A percentile compares a stretch with the other conserved stretches of the same genome.
These are phyloP conservation scores for Hemistola chrysoprasaria DNA, from an alignment of 2,888 invertebrate species.

Conservation along the genomic window DNA sequence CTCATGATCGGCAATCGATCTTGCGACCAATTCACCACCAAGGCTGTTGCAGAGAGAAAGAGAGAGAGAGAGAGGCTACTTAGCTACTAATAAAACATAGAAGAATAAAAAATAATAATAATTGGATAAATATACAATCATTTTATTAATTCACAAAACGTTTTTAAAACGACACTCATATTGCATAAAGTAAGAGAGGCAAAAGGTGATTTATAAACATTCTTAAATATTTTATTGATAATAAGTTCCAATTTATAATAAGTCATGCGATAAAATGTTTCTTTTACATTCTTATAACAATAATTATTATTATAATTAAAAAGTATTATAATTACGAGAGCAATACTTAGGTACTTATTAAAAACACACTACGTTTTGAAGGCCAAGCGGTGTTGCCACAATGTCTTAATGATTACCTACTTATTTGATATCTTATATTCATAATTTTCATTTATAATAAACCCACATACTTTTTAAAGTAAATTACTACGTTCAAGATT, in stretches of 20 bases:
- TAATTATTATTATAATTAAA: constrained; percentile 36
- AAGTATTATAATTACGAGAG: constrained; percentile 44
- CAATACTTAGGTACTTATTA: too few relatives aligned
- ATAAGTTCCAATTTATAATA: constrained; percentile 26
- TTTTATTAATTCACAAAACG: constrained; percentile 77
- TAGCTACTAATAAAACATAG: too few relatives aligned
- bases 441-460: constrained; percentile 1
- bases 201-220: constrained; percentile 68
- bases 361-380: constrained; percentile 71
- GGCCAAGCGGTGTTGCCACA: constrained; percentile 82
- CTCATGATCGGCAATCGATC: too few relatives aligned
- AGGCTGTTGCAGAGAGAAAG: too few relatives aligned
- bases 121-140: constrained; percentile 69
- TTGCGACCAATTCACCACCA: too few relatives aligned
- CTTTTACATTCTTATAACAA: constrained; percentile 28
- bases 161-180: constrained; percentile 80
- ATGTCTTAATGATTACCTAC: constrained; percentile 40
- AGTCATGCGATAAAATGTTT: constrained; percentile 43
- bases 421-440: constrained; percentile 1
- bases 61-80: too few relatives aligned
- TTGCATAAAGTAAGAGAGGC: constrained; percentile 75
- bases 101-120: constrained; percentile 43
- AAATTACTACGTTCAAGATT: constrained; percentile 2
- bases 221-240: constrained; percentile 47
- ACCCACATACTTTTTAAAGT: neutral